A percentile compares a stretch with the other conserved stretches of the same genome.
Conservation (phyloP, 2,113 vertebrate species). For the Rhineura floridana region DNA sequence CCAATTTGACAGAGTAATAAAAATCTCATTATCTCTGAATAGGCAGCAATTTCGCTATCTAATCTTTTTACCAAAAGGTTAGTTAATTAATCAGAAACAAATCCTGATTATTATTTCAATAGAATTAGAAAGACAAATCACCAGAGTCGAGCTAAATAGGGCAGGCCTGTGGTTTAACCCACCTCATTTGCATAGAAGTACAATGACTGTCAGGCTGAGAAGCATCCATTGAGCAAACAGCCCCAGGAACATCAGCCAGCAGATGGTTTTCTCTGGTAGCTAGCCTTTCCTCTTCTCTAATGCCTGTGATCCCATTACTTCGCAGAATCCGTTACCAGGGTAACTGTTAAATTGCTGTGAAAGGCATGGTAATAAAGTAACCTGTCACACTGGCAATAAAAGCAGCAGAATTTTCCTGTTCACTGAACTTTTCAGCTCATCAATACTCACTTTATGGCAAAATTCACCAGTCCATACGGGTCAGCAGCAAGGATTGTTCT, state of each 20-base stretch:
- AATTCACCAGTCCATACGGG: slow-evolving; percentile 76
- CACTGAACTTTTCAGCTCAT: slow-evolving; percentile 87
- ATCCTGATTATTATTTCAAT: slow-evolving; percentile 84
- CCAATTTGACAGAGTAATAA: slow-evolving; percentile 81
- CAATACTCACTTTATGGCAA: slow-evolving; percentile 83
- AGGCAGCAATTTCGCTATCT: slow-evolving; percentile 84
- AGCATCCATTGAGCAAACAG: slow-evolving; percentile 72
- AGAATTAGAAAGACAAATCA: slow-evolving; percentile 84
- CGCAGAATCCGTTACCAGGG: slow-evolving; percentile 86
- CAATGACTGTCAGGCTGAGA: slow-evolving; percentile 64
- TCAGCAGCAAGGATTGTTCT: slow-evolving; percentile 74
- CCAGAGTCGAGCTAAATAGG: slow-evolving; percentile 77
- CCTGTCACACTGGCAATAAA: slow-evolving; percentile 87
- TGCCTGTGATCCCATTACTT: slow-evolving; percentile 87
- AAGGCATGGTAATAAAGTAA: slow-evolving; percentile 89
- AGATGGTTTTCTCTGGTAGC: slow-evolving; percentile 80
- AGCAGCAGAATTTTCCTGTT: slow-evolving; percentile 88
- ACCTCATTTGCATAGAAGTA: slow-evolving; percentile 76
- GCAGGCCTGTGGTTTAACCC: slow-evolving; percentile 80
- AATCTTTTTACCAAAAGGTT: slow-evolving; percentile 85
- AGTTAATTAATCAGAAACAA: slow-evolving; percentile 87
- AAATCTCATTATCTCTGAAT: slow-evolving; percentile 86
- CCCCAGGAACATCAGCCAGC: slow-evolving; percentile 77
- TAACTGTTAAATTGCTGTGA: slow-evolving; percentile 89
- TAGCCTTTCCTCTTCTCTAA: slow-evolving; percentile 76